phyloP scores from a whole-genome alignment of 2,797 vertebrate species.

The Rousettus madagascariensis region DNA sequence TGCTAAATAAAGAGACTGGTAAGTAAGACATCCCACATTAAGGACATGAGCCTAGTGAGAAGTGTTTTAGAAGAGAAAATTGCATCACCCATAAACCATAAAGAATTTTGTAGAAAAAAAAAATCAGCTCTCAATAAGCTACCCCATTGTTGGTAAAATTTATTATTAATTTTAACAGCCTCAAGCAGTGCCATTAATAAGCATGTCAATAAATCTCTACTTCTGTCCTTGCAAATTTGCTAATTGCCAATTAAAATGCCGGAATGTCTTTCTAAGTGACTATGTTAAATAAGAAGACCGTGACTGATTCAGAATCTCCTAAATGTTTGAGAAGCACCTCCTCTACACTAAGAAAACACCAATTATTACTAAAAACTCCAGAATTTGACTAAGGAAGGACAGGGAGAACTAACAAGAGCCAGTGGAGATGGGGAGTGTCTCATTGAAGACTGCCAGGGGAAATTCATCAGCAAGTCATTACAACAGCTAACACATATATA shows the following conservation, averaged over 20 bases:
- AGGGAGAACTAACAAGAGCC: not conserved
- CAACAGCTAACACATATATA: not conserved
- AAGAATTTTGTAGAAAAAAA: constrained; percentile 27
- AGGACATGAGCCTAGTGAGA: not conserved
- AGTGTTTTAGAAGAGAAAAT: not conserved
- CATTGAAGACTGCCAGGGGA: not conserved
- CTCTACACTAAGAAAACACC: not conserved
- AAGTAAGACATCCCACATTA: not conserved
- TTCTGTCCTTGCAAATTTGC: constrained; percentile 31
- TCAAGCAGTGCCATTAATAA: constrained; percentile 52
- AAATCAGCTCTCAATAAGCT: not conserved
- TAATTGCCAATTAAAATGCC: constrained; percentile 50
- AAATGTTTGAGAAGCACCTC: not conserved
- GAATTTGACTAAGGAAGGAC: not conserved
- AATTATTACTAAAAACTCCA: not conserved
- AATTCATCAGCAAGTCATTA: not conserved
- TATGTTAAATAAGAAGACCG: constrained; percentile 56
- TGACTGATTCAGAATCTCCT: constrained; percentile 27
- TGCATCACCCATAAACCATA: not conserved
- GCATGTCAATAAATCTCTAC: constrained; percentile 42
- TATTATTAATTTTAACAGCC: constrained; percentile 46
- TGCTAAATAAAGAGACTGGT: not conserved
- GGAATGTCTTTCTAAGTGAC: constrained; percentile 47
- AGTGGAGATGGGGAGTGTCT: not conserved
- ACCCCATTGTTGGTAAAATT: not conserved